Percentiles rank a stretch among this genome's conserved stretches.
Evolutionary conservation across 2,888 invertebrate genomes (phyloP).

Genomic region (Salpingus planirostris): DNA sequence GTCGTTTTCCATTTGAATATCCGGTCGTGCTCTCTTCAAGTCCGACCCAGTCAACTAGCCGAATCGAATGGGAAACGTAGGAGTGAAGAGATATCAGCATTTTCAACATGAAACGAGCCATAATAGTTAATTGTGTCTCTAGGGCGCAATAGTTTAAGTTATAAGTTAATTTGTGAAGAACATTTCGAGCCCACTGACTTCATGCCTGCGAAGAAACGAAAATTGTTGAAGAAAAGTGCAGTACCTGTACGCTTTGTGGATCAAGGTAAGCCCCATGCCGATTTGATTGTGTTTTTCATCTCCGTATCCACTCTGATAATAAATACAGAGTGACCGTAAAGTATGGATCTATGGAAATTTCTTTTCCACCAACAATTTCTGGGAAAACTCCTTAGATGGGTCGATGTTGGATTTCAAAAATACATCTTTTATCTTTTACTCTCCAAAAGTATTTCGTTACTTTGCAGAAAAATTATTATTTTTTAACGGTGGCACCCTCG

Average conservation of each 20-base stretch:
- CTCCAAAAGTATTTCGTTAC: too few species aligned
- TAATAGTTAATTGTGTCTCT: slow-evolving; percentile 4
- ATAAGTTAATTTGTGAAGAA: slow-evolving; percentile 6
- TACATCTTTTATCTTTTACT: background rate
- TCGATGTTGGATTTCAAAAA: background rate
- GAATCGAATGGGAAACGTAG: too few species aligned
- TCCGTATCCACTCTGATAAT: background rate
- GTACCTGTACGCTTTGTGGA: slow-evolving; percentile 3
- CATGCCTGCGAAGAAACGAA: slow-evolving; percentile 1
- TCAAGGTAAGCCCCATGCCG: background rate
- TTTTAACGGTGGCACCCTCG: too few species aligned
- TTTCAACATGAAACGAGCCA: too few species aligned
- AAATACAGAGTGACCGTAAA: background rate
- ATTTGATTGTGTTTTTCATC: background rate
- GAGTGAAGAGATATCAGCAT: too few species aligned
- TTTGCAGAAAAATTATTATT: too few species aligned
- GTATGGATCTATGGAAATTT: background rate
- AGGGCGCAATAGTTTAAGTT: slow-evolving; percentile 4
- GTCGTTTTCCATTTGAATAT: too few species aligned
- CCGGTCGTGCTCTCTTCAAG: too few species aligned
- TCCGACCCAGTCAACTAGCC: too few species aligned
- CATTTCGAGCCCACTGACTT: slow-evolving; percentile 4
- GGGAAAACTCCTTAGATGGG: background rate
- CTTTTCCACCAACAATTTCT: background rate
- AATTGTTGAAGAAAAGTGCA: slow-evolving; percentile 3